Base-by-base conservation (phyloP, 1,140 invertebrate genomes). In the Ips typographus region DNA sequence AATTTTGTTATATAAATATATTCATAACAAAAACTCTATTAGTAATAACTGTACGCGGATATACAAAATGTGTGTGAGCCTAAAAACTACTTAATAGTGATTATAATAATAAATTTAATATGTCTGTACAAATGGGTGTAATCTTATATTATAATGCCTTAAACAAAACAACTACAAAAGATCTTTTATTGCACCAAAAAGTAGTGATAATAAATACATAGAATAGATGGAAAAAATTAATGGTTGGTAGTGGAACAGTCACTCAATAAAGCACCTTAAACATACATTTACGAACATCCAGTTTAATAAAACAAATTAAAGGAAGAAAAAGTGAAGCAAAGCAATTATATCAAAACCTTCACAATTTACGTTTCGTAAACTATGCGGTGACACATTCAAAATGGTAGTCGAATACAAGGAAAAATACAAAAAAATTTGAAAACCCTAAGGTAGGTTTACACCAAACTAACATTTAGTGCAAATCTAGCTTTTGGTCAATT, bases 301-400 rank as follows among this genome's bases (percentile, higher is more conserved):
- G 22, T 22, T 0, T 22, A 22, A 22, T 22, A 22, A 22, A 22
- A 22, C 22, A 22, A 22, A 22, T 22, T 22, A 22, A 22, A 62
- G 38, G 36, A 69, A 43, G 41, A 8, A n/a, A 51, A 63, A 41
- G 41, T 60, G 49, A 8, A 49, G 57, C 40, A 38, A 43, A 44
- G 52, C 7, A 61, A 8, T 63, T 40, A 70, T 73, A 78, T 79
- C 78, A 79, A 72, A 74, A 80, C 78, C 77, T 51, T 75, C 77
- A 76, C 73, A 79, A 77, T 79, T 80, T 80, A 80, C 79, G 58
- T 52, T 63, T 59, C 42, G 71, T 78, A 78, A 78, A 77, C 71
- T 53, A 68, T 75, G 75, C 69, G 77, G 77, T 78, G 77, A 78
- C 75, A 73, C 61, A 70, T 56, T 56, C 60, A 69, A 56, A 55